These are phyloP conservation scores for Sinonovacula constricta DNA, from an alignment of 1,140 invertebrate species.

Conservation along the genomic window DNA sequence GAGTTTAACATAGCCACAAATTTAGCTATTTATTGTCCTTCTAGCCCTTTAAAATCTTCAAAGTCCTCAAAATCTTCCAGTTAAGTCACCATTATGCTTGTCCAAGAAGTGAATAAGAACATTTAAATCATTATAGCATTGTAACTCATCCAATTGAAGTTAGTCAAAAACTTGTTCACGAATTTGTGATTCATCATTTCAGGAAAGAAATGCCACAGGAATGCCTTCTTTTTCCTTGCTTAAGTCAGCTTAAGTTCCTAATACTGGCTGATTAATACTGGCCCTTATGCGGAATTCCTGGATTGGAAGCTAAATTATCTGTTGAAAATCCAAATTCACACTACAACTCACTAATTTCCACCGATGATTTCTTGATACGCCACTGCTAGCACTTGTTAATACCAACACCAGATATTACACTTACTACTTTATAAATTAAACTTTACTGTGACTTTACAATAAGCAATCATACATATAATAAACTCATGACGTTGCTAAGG, in stretches of 20 bases:
- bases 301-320: conserved; percentile 6
- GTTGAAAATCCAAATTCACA: conserved; percentile 9
- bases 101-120: too few species aligned
- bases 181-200: conserved; percentile 31
- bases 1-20: conserved; percentile 36
- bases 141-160: too few species aligned
- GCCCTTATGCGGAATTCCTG: conserved; percentile 12
- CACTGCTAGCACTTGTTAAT: conserved; percentile 34
- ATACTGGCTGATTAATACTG: conserved; percentile 25
- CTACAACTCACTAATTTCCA: conserved; percentile 15
- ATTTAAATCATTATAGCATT: conserved; percentile 43
- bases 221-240: too few species aligned
- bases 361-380: neutral
- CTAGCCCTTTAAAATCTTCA: conserved; percentile 36
- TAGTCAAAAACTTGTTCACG: conserved; percentile 22
- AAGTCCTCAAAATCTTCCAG: conserved; percentile 43
- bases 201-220: conserved; percentile 20
- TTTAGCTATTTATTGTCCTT: conserved; percentile 13
- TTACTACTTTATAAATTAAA: neutral
- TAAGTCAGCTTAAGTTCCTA: conserved; percentile 13
- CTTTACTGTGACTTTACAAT: too few species aligned
- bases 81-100: conserved; percentile 48
- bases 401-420: too few species aligned
- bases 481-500: too few species aligned
- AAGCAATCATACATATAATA: too few species aligned